Base-by-base conservation (phyloP, 2,113 vertebrate genomes). In the Ailurus styani region DNA sequence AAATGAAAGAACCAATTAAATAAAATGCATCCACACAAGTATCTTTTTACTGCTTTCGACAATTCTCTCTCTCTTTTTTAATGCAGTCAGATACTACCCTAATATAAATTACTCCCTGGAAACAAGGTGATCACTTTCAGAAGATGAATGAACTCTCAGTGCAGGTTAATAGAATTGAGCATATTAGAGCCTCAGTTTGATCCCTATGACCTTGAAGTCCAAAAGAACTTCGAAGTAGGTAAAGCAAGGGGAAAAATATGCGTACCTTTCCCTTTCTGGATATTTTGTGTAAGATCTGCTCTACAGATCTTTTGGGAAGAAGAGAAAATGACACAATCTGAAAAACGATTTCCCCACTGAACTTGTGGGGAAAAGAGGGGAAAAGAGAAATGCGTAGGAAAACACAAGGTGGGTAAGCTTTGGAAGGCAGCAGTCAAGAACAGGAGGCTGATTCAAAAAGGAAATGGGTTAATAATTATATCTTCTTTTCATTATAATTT, bases 101-200 rank as follows among this genome's bases (percentile, higher is more conserved):
- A 77, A 90, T 86, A 87, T 91, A 93, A 96, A 93, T 95, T 93
- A 88, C 34, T 95, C 45, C 31, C 31, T 89, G 23, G 37, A 91
- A 95, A 85, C 29, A 96, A 88, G 47, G n/a, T 91, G 31, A 95
- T 34, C 40, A 93, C 42, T 93, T 87, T 96, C n/a, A 62, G 37
- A 87, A 92, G 20, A 7, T 90, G 68, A 93, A 77, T 91, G 95
- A 97, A 93, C 78, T 93, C 55, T 92, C 70, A 89, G 37, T 75
- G 47, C 23, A 70, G 14, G 11, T 50, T 47, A 85, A 29, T 55
- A 96, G 55, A 81, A 73, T 93, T 90, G 93, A 91, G 13, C 15
- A 45, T 62, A 88, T 64, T 81, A 84, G 4, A 79, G 15, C 18
- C 57, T 84, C 52, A 87, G 42, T n/a, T 97, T 90, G 81, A 96